These are phyloP conservation scores for Caretta caretta DNA, from an alignment of 2,113 vertebrate species.

Conservation along the genomic window DNA sequence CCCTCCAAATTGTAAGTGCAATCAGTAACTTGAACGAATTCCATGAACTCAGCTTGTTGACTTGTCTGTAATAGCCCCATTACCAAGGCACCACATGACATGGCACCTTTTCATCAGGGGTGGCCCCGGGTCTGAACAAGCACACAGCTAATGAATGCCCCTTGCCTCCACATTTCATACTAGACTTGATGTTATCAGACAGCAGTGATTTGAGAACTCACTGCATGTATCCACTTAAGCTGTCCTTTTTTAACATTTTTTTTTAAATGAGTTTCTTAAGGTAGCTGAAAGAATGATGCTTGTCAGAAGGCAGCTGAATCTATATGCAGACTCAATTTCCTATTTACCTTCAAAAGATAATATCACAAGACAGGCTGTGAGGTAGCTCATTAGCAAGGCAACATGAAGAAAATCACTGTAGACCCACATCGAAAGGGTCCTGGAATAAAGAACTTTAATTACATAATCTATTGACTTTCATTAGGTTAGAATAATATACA, in stretches of 20 bases:
- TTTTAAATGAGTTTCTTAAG: background rate
- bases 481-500: background rate
- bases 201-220: background rate
- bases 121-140: slow-evolving; percentile 1
- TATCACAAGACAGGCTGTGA: background rate
- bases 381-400: background rate
- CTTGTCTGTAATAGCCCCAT: slow-evolving; percentile 29
- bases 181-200: background rate
- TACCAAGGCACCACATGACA: slow-evolving; percentile 20
- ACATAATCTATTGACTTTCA: background rate
- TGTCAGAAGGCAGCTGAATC: slow-evolving; percentile 25
- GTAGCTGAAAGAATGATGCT: background rate
- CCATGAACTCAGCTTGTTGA: slow-evolving; percentile 44
- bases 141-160: slow-evolving; percentile 7
- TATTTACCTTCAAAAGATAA: background rate
- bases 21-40: slow-evolving; percentile 54
- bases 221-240: background rate
- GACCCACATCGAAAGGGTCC: background rate
- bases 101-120: background rate
- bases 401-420: background rate
- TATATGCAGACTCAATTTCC: background rate
- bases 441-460: background rate
- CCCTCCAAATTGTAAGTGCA: background rate
- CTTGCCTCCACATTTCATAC: background rate
- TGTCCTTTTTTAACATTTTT: background rate